Evolutionary conservation across 2,797 vertebrate species (phyloP), one percentile per base, ranked within the genome.

Genomic region (Adrianichthys oophorus): DNA sequence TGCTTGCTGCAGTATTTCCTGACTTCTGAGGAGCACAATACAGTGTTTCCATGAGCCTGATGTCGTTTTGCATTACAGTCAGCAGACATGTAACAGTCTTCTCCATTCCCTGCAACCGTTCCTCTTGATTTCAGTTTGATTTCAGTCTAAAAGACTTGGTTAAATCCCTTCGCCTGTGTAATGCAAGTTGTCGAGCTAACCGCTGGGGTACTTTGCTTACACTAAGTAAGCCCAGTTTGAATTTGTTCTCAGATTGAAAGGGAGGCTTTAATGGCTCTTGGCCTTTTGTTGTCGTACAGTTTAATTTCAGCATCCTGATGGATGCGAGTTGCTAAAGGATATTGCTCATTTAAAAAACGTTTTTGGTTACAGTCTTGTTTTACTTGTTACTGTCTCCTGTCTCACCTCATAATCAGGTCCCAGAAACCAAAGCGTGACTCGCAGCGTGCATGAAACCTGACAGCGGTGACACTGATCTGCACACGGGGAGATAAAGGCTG

Each of bases 291-390:
- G 78, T 76, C 53, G 53, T 15, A 23, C 60, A 63, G 57, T 85
- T 84, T 7, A 16, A 67, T 86, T 89, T 87, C 72, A 86, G 75
- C 72, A 77, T 84, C 77, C 79, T 47, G 65, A 84, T 78, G 63
- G 58, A 85, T 6, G 66, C 0, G 46, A 80, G 90, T 78, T 84
- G 79, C 80, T 84, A 90, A 87, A 83, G 83, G 78, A 88, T 90
- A 90, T 90, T 89, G 58, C 70, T 80, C 70, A 72, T 87, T 87
- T 69, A 42, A 76, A 82, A 37, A 90, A 87, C 87, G 85, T 90
- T 90, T 91, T 90, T 80, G 79, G 87, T 88, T 87, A 75, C 57
- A 49, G 71, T 79, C 62, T 56, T 55, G 44, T 29, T 53, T 5
- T 51, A 43, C 44, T 59, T 29, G 37, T 49, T 49, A 15, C 59